Percentiles rank a stretch among this genome's conserved stretches.
phyloP scores from a whole-genome alignment of 2,888 invertebrate species.

The Tinea semifulvella region DNA sequence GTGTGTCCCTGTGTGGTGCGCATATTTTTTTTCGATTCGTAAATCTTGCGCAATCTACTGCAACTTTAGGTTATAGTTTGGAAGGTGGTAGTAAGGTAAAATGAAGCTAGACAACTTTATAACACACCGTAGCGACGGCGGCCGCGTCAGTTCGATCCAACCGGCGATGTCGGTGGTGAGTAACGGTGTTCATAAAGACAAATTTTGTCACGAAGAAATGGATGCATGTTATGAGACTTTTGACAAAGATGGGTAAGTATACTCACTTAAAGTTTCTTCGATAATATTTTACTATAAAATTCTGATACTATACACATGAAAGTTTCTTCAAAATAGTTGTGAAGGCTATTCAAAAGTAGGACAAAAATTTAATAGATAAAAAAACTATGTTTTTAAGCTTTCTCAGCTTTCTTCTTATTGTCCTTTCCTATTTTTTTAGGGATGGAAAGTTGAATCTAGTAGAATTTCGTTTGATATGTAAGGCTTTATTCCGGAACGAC shows the following conservation, averaged over 20 bases:
- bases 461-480: slow-evolving; percentile 84
- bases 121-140: slow-evolving; percentile 37
- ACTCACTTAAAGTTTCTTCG: not conserved
- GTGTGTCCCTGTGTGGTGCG: not conserved
- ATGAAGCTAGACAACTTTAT: slow-evolving; percentile 51
- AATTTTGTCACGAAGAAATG: slow-evolving; percentile 73
- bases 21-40: not conserved
- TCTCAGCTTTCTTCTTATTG: not conserved
- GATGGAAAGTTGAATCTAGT: slow-evolving; percentile 80
- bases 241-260: slow-evolving; percentile 85
- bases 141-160: slow-evolving; percentile 50
- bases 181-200: slow-evolving; percentile 50
- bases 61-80: slow-evolving; percentile 5
- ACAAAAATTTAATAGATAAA: not conserved
- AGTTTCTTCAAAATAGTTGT: not conserved
- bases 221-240: slow-evolving; percentile 92
- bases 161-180: slow-evolving; percentile 56
- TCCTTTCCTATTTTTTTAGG: slow-evolving; percentile 37
- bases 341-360: not conserved
- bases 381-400: not conserved
- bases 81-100: slow-evolving; percentile 17
- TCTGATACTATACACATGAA: not conserved
- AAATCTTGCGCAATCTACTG: slow-evolving; percentile 10
- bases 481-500: slow-evolving; percentile 87
- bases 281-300: not conserved